phyloP scores from a whole-genome alignment of 2,888 invertebrate species.

The Sussaba pulchella region DNA sequence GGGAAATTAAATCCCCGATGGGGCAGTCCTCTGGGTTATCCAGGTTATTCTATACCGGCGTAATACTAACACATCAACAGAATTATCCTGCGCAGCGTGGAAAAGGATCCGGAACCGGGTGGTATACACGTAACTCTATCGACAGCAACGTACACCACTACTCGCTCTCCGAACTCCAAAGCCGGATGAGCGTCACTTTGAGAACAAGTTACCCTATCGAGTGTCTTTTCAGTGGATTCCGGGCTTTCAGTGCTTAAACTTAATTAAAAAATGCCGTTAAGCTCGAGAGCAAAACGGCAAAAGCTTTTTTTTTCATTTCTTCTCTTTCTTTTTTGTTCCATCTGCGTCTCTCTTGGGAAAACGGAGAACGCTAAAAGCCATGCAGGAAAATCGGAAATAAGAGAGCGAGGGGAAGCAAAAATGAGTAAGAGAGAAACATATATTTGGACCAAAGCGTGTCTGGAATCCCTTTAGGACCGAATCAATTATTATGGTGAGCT shows the following conservation, averaged over 20 bases:
- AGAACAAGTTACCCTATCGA: conserved; percentile 2
- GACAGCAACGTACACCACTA: conserved; percentile 2
- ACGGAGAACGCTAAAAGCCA: conserved; percentile 5
- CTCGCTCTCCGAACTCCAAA: conserved; percentile 11
- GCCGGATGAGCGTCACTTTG: conserved; percentile 19
- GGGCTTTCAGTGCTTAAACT: conserved; percentile 20
- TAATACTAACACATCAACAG: neutral
- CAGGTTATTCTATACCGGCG: no score
- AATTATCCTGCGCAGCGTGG: neutral
- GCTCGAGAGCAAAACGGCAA: conserved; percentile 3
- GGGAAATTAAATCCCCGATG: no score
- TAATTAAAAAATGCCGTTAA: conserved; percentile 51
- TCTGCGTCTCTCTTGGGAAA: neutral
- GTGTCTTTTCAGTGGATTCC: conserved; percentile 38
- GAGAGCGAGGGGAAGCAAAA: conserved; percentile 5
- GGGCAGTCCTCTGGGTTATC: no score
- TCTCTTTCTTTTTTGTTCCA: neutral
- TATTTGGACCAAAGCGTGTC: conserved; percentile 1
- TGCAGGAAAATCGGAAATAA: neutral
- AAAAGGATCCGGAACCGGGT: neutral
- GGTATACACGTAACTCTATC: neutral
- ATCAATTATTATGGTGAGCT: conserved; percentile 55
- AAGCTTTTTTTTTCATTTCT: conserved; percentile 6
- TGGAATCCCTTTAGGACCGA: conserved; percentile 20
- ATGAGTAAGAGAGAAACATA: neutral